Evolutionary conservation across 2,113 vertebrate genomes (phyloP), one percentile per base, ranked within the genome.

Genomic region (Leptobrachium ailaonicum): DNA sequence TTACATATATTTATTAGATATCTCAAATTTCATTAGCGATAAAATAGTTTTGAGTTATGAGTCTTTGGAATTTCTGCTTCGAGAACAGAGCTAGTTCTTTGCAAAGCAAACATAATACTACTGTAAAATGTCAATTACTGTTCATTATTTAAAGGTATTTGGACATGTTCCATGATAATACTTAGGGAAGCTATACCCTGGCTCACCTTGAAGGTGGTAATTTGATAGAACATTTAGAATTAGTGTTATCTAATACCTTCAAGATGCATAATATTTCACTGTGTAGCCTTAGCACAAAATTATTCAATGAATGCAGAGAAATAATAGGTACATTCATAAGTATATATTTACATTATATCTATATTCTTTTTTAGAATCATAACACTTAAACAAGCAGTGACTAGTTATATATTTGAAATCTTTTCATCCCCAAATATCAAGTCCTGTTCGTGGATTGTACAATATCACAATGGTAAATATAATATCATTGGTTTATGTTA

Each of bases 41-140:
- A 70, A 56, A 76, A 40, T 42, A 20, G 32, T 14, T 41, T 20
- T 66, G 10, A 66, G 10, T 47, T 54, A 45, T 67, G 64, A 60
- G 40, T 10, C 64, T 67, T 9, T 77, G 41, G 3, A 66, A 54
- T 45, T 50, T 2, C 13, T 11, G 9, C 3, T n/a, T 47, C 5
- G 53, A 9, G 32, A 75, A 75, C 40, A 75, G 45, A 75, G 43
- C 45, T 2, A 66, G 20, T 9, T 64, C 11, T 77, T 20, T 53
- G 13, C 14, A 32, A 13, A 77, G 41, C 66, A 60, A 77, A 77
- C 66, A 68, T 69, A 60, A 77, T 69, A 70, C n/a, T 2, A 60
- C 66, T 60, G 75, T 11, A n/a, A 70, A 45, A 77, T 58, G 75
- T 77, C 75, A 77, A 77, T 77, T 69, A 70, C 50, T 77, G 66